A percentile compares a stretch with the other conserved stretches of the same genome.
Conservation (phyloP, 2,888 invertebrate genomes). For the Dasysyrphus tricinctus region DNA sequence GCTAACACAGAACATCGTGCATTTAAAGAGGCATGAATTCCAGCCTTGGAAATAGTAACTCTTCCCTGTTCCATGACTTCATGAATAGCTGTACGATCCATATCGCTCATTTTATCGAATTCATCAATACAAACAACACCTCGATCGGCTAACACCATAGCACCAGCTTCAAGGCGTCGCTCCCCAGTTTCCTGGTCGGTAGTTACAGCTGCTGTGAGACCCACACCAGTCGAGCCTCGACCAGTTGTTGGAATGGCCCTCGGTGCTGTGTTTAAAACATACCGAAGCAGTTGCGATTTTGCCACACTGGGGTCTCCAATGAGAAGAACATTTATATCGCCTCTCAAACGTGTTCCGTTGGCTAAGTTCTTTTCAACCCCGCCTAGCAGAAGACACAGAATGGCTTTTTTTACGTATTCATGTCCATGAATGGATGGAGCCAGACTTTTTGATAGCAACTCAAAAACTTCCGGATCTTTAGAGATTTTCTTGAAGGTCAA, state of each 20-base stretch:
- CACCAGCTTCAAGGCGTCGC: constrained; percentile 96
- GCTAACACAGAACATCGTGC: constrained; percentile 98
- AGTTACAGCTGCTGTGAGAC: constrained; percentile 99
- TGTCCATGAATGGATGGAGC: constrained; percentile 99
- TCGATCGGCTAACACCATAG: constrained; percentile 99
- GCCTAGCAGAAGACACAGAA: constrained; percentile 96
- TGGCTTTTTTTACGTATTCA: constrained; percentile 97
- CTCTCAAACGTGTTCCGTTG: constrained; percentile 96
- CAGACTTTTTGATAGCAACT: constrained; percentile 93
- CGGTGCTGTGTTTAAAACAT: constrained; percentile 97
- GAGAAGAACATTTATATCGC: constrained; percentile 94
- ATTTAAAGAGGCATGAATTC: constrained; percentile 98
- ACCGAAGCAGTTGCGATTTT: constrained; percentile 97
- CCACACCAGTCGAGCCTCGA: constrained; percentile 98
- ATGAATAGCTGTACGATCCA: constrained; percentile 99
- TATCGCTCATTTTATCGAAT: constrained; percentile 99
- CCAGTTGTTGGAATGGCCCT: constrained; percentile 98
- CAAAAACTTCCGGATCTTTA: constrained; percentile 92
- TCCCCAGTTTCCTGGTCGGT: constrained; percentile 97
- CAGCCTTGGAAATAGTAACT: constrained; percentile 99
- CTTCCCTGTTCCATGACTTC: constrained; percentile 99
- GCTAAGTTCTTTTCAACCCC: constrained; percentile 97
- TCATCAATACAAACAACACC: constrained; percentile 98
- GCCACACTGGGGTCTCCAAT: constrained; percentile 99
- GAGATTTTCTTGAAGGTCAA: constrained; percentile 93